Evolutionary conservation across 2,113 vertebrate genomes (phyloP).

Genomic region (Cololabis saira): DNA sequence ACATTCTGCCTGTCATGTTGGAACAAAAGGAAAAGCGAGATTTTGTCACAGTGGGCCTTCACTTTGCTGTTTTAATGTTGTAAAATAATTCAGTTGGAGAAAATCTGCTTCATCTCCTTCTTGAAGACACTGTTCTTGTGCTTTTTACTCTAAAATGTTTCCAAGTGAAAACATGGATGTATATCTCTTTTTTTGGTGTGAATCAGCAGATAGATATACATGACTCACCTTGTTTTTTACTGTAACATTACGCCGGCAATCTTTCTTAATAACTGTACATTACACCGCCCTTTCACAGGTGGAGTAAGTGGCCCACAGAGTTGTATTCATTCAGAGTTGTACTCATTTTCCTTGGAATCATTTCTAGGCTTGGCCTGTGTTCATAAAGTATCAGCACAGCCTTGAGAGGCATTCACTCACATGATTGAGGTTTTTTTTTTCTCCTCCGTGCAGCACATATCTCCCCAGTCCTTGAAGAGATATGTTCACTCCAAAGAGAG

Average conservation of each 20-base stretch:
- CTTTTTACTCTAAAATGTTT: too few species aligned
- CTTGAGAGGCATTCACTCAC: background rate
- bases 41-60: background rate
- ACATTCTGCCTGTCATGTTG: background rate
- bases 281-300: slow-evolving; percentile 25
- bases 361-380: background rate
- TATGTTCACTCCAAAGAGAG: slow-evolving; percentile 33
- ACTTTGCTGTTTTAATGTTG: background rate
- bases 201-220: too few species aligned
- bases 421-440: background rate
- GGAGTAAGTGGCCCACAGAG: slow-evolving; percentile 20
- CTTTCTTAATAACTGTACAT: slow-evolving; percentile 13
- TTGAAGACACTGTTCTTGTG: too few species aligned
- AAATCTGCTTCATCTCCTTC: background rate
- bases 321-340: slow-evolving; percentile 12
- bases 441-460: background rate
- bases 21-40: background rate
- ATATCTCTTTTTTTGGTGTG: too few species aligned
- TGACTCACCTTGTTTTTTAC: background rate
- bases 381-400: slow-evolving; percentile 6
- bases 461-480: slow-evolving; percentile 3
- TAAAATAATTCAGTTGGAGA: background rate
- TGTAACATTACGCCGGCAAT: background rate
- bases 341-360: slow-evolving; percentile 16
- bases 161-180: too few species aligned